Base-by-base conservation (phyloP, 2,888 invertebrate species). In the Ophioninae sp. region DNA sequence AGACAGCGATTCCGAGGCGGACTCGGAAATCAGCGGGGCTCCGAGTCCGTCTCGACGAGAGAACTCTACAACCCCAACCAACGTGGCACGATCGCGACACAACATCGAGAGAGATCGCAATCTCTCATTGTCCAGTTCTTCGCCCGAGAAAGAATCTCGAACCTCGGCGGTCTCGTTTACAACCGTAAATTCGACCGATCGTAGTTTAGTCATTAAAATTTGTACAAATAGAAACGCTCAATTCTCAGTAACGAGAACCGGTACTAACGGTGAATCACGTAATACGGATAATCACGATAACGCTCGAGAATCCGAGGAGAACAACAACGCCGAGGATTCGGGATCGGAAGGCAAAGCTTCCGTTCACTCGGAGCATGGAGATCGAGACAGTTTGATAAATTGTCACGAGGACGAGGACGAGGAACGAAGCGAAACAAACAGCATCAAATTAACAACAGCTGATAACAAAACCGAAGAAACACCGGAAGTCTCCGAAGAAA, bases 141-240 rank as follows among this genome's bases (percentile, higher is more conserved):
- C 86, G 63, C 67, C 82, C 39, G 63, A 73, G 17, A 64, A 65
- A 41, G 88, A 89, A 88, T 89, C 90, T 86, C 88, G 88, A 73
- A 73, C 79, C 20, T 88, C 90, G 37, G 51, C 51, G 51, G 89
- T 90, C 10, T 89, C 90, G 0, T 89, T 89, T 30, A 92, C 90
- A 39, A 84, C 90, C 8, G 88, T 90, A 39, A 87, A 91, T 69
- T 83, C 89, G 6, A 89, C 91, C 7, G 92, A 92, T 37, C 88
- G 93, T 72, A 93, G 92, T 85, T 88, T 93, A 82, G 90, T 93
- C 22, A 92, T 93, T 51, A 93, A 93, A 87, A 93, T 93, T 79
- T 92, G 91, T 81, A 91, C 92, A 63, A 93, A 92, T 77, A 91
- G 90, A 77, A 93, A 92, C 79, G 90, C 92, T 2, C 89, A 91